Percentiles rank a stretch among this genome's conserved stretches.
phyloP scores from a whole-genome alignment of 2,113 vertebrate species.

The Grus americana region DNA sequence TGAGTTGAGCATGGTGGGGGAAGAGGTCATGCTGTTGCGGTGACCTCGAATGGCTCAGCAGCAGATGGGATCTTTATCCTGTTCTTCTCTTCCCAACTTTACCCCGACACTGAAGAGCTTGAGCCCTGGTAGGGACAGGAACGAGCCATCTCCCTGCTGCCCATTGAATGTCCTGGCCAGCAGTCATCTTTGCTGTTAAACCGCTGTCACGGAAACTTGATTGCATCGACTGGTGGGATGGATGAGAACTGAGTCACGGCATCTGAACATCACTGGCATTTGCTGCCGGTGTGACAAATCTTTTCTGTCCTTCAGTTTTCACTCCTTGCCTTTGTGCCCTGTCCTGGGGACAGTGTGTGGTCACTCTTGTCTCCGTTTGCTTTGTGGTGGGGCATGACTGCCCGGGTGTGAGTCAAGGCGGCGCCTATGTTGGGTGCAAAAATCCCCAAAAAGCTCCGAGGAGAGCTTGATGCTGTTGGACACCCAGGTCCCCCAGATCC shows the following conservation, averaged over 20 bases:
- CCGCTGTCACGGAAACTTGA: neutral
- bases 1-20: neutral
- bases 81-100: neutral
- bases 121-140: neutral
- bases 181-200: neutral
- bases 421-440: neutral
- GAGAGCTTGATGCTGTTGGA: neutral
- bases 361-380: neutral
- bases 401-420: neutral
- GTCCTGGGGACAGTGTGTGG: neutral
- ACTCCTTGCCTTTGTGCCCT: neutral
- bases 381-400: neutral
- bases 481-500: neutral
- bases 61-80: neutral
- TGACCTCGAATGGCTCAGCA: neutral
- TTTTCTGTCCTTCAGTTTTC: neutral
- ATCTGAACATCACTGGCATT: neutral
- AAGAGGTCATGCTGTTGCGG: neutral
- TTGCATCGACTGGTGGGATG: rapidly evolving
- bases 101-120: neutral
- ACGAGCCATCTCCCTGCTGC: neutral
- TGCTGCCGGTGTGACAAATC: neutral
- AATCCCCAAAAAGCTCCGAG: neutral
- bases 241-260: neutral
- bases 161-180: neutral